Conservation (phyloP, 2,888 invertebrate species). For the Napeogenes sylphis region DNA sequence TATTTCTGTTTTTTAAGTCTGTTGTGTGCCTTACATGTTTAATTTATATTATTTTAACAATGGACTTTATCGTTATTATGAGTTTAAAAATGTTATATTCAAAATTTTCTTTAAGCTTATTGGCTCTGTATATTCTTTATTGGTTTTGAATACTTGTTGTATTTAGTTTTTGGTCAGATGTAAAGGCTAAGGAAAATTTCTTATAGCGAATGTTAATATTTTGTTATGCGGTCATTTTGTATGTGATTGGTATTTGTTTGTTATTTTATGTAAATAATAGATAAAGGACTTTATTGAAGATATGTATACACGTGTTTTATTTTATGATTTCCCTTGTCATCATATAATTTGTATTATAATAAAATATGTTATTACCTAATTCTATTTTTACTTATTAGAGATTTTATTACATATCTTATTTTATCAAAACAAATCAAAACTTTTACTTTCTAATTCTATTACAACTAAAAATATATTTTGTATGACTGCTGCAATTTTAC, state of each 20-base stretch:
- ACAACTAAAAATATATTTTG: no score
- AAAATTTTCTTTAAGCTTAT: constrained; percentile 2
- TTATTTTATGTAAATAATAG: constrained; percentile 74
- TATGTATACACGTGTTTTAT: constrained; percentile 36
- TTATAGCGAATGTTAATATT: constrained; percentile 60
- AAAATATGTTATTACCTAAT: background rate
- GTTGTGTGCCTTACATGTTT: no score
- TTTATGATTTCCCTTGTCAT: constrained; percentile 6
- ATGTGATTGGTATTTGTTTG: constrained; percentile 66
- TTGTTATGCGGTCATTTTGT: constrained; percentile 56
- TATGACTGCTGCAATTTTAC: no score
- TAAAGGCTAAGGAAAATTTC: constrained; percentile 31
- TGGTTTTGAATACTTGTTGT: background rate
- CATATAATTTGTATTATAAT: background rate
- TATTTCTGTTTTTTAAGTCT: background rate
- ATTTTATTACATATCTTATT: no score
- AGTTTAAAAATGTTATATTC: no score
- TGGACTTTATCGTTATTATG: no score
- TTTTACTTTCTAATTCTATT: no score
- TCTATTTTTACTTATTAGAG: no score
- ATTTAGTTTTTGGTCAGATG: constrained; percentile 17
- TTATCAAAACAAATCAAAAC: no score
- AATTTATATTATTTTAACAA: no score
- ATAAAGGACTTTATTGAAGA: constrained; percentile 63
- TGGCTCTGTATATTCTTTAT: background rate